phyloP scores from a whole-genome alignment of 2,113 vertebrate genomes.

The Odocoileus hemionus region DNA sequence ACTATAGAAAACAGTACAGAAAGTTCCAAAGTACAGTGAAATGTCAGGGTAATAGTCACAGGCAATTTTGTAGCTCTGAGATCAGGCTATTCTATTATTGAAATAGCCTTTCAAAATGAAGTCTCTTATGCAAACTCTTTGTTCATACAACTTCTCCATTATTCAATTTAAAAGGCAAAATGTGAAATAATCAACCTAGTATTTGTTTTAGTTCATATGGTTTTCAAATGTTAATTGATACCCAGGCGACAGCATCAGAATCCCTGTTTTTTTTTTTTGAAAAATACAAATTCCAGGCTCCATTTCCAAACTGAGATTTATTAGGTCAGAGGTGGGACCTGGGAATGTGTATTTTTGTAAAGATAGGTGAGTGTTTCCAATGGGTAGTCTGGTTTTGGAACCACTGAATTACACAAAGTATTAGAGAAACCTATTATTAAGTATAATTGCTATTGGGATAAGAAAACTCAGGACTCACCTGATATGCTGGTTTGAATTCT shows the following conservation, averaged over 20 bases:
- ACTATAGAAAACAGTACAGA: background rate
- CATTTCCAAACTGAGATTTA: background rate
- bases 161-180: slow-evolving; percentile 8
- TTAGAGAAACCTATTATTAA: background rate
- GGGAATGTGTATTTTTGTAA: slow-evolving; percentile 5
- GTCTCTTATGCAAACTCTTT: background rate
- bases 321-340: background rate
- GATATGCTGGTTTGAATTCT: slow-evolving; percentile 27
- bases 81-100: background rate
- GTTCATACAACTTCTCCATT: background rate
- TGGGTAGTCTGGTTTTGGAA: background rate
- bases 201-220: background rate
- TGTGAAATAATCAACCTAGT: slow-evolving; percentile 12
- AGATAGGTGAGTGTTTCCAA: background rate
- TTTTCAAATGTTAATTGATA: slow-evolving; percentile 24
- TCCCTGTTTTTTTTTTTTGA: background rate
- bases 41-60: background rate
- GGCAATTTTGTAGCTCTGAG: background rate
- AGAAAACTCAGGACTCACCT: slow-evolving; percentile 51
- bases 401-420: background rate
- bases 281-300: slow-evolving; percentile 5
- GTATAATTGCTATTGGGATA: background rate
- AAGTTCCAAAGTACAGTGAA: background rate
- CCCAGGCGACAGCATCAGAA: background rate
- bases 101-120: slow-evolving; percentile 18